Base-by-base conservation (phyloP, 2,888 invertebrate species). In the Sinodicranocentrus sp. region DNA sequence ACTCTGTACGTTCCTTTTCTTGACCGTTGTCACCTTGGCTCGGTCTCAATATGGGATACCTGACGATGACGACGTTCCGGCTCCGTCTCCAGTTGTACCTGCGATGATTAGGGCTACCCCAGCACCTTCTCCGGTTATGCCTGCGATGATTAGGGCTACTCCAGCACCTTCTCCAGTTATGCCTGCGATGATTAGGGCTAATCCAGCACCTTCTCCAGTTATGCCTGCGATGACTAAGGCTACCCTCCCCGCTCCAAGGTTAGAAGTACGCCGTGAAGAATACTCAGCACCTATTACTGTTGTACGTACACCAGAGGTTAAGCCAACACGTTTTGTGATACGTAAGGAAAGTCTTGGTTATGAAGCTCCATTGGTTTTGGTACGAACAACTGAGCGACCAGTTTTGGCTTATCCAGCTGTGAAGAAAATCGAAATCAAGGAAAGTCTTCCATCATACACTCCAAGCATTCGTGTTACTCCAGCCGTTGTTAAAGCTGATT, bases 31-130 rank as follows among this genome's bases (percentile, higher is more conserved):
- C 17, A 15, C 2, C 6, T 6, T 26, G 3, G 67, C 21, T 23
- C 21, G 39, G 3, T 76, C 59, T 2, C 85, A 85, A 19, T 85
- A 85, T 19, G 85, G 85, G 8, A 85, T 85, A 43, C 85, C 85
- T 44, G 85, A 83, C 17, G 83, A 85, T 2, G 82, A 77, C 44
- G 70, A 44, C 15, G 28, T 67, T 15, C 77, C 77, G 17, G 57
- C 72, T n/a, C n/a, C n/a, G n/a, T n/a, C n/a, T n/a, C n/a, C n/a
- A n/a, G n/a, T n/a, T n/a, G n/a, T n/a, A n/a, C n/a, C n/a, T n/a
- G 23, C 59, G 15, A 19, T 19, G 2, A n/a, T 44, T 44, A n/a
- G 13, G 10, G 1, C 15, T n/a, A 44, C 44, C 2, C 44, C 44
- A 44, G 8, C 44, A 1, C 44, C 44, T 8, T 1, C n/a, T 1